Conservation (phyloP, 2,113 vertebrate species). For the Mustela lutreola region DNA sequence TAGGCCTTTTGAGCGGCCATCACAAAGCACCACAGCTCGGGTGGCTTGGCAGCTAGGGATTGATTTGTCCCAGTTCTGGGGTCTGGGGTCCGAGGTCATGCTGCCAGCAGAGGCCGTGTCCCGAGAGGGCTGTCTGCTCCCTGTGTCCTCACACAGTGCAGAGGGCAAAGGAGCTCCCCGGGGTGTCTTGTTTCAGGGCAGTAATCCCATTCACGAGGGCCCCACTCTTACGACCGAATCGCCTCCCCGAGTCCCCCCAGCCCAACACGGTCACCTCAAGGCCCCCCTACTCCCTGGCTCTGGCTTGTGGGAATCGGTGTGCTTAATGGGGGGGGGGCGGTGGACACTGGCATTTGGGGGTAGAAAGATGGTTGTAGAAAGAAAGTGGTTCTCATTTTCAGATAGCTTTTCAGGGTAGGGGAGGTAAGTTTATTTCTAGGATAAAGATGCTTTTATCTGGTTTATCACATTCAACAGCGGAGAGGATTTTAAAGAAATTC, state of each 20-base stretch:
- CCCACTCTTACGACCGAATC: no score
- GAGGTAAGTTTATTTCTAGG: conserved; percentile 54
- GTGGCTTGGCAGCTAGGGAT: background rate
- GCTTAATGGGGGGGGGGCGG: no score
- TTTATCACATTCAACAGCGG: conserved; percentile 79
- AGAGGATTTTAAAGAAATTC: conserved; percentile 89
- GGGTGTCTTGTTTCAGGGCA: background rate
- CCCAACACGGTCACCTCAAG: background rate
- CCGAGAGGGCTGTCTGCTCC: no score
- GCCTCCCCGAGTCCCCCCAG: background rate
- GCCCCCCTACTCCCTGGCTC: background rate
- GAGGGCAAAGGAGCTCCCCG: background rate
- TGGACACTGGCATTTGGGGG: accelerated
- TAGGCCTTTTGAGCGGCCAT: accelerated
- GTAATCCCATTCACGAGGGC: background rate
- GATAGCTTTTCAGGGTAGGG: background rate
- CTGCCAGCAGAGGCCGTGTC: accelerated
- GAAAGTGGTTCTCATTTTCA: background rate
- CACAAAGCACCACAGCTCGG: background rate
- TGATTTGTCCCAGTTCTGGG: background rate
- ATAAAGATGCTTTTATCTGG: conserved; percentile 77
- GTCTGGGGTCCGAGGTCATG: background rate
- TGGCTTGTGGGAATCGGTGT: background rate
- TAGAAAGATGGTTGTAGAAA: background rate
- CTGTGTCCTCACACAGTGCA: background rate